Evolutionary conservation across 1,140 invertebrate genomes (phyloP).

Genomic region (Scaptomyza pallida): DNA sequence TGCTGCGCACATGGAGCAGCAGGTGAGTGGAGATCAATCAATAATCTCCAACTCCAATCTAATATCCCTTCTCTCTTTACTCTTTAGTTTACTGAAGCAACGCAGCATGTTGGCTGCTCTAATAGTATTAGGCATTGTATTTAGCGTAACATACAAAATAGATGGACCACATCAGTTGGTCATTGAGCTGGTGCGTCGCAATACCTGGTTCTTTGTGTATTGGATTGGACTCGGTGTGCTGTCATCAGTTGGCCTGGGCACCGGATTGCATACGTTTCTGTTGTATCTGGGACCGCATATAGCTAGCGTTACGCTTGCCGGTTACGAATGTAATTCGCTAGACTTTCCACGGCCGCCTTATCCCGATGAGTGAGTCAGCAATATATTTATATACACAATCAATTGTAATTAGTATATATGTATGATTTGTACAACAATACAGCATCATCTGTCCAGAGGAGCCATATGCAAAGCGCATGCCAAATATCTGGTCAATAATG

Average conservation of each 20-base stretch:
- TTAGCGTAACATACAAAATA: constrained; percentile 83
- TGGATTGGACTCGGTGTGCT: constrained; percentile 98
- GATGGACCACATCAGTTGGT: constrained; percentile 84
- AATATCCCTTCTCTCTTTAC: constrained; percentile 28
- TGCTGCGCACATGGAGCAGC: constrained; percentile 86
- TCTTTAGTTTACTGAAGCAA: constrained; percentile 85
- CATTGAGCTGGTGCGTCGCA: constrained; percentile 84
- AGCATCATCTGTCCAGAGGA: constrained; percentile 91
- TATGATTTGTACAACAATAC: constrained; percentile 24
- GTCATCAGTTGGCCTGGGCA: constrained; percentile 98
- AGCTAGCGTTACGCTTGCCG: constrained; percentile 97
- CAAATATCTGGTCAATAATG: constrained; percentile 95
- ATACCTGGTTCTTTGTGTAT: constrained; percentile 92
- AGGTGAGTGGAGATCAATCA: constrained; percentile 72
- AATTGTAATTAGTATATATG: no score
- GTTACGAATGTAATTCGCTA: constrained; percentile 97
- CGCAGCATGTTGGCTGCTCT: constrained; percentile 84
- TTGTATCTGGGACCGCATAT: constrained; percentile 97
- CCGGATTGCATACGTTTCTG: constrained; percentile 98
- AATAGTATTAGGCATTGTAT: constrained; percentile 83
- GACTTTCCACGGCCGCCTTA: constrained; percentile 97
- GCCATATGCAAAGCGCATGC: constrained; percentile 86
- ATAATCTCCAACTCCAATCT: background rate
- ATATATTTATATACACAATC: no score
- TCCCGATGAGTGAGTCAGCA: constrained; percentile 89